These are phyloP conservation scores for Phylloscopus trochiloides DNA, from an alignment of 2,113 vertebrate genomes.

Conservation along the genomic window DNA sequence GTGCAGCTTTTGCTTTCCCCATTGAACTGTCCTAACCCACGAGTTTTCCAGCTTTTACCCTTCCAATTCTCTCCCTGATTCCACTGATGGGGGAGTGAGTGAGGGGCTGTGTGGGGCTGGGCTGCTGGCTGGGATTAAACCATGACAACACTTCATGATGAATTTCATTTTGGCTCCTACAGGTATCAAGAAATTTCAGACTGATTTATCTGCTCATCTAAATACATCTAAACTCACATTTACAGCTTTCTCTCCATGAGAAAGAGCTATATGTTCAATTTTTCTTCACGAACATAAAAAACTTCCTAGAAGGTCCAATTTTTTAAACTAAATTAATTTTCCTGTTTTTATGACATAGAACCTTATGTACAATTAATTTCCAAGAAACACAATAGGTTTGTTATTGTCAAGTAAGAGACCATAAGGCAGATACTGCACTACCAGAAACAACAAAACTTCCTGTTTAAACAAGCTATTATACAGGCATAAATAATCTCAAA, in stretches of 20 bases:
- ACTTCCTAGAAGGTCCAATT: background rate
- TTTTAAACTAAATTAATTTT: background rate
- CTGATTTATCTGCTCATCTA: background rate
- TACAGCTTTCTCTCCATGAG: background rate
- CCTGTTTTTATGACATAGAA: background rate
- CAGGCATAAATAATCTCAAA: background rate
- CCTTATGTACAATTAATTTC: background rate
- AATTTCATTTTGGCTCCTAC: background rate
- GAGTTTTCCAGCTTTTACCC: background rate
- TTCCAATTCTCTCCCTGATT: background rate
- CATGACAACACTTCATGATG: background rate
- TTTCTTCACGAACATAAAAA: background rate
- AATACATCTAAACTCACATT: background rate
- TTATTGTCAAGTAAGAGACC: background rate
- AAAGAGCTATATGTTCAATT: background rate
- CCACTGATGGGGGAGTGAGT: background rate
- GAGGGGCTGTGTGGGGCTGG: background rate
- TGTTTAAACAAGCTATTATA: background rate
- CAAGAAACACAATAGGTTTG: background rate
- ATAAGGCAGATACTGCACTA: background rate
- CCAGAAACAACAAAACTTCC: background rate
- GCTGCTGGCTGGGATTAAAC: background rate
- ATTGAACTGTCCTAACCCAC: background rate
- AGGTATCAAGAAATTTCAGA: background rate
- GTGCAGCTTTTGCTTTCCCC: background rate